A percentile compares a stretch with the other conserved stretches of the same genome.
These are phyloP conservation scores for Melitaea athalia DNA, from an alignment of 2,888 invertebrate species.

Conservation along the genomic window DNA sequence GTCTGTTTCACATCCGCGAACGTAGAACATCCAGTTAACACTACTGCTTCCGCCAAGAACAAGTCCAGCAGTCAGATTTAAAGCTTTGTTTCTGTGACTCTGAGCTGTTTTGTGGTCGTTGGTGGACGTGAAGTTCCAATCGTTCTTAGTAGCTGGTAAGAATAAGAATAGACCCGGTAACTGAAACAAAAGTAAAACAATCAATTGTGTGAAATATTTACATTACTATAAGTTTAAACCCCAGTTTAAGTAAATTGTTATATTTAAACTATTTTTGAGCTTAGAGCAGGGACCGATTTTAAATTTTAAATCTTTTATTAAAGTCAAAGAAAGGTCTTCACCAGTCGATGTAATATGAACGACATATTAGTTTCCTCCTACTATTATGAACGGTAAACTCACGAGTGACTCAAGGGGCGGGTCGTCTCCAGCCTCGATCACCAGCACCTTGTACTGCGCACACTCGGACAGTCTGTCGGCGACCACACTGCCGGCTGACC, in stretches of 20 bases:
- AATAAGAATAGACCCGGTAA: constrained; percentile 44
- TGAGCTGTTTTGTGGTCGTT: constrained; percentile 45
- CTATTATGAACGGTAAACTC: constrained; percentile 3
- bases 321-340: too few species aligned
- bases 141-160: constrained; percentile 41
- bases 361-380: background rate
- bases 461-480: constrained; percentile 44
- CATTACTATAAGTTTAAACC: constrained; percentile 11
- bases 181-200: constrained; percentile 43
- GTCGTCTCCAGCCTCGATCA: constrained; percentile 48
- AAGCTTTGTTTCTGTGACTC: constrained; percentile 28
- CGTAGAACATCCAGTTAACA: constrained; percentile 46
- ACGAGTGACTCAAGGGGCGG: constrained; percentile 45
- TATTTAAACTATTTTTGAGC: too few species aligned
- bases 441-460: constrained; percentile 35
- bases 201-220: background rate
- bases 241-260: background rate
- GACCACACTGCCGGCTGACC: constrained; percentile 49
- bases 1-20: constrained; percentile 47
- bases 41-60: constrained; percentile 57
- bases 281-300: too few species aligned
- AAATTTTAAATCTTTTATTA: too few species aligned
- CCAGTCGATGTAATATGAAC: too few species aligned
- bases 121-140: constrained; percentile 47
- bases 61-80: constrained; percentile 48